Conservation (phyloP, 1,140 invertebrate genomes). For the Atta cephalotes region DNA sequence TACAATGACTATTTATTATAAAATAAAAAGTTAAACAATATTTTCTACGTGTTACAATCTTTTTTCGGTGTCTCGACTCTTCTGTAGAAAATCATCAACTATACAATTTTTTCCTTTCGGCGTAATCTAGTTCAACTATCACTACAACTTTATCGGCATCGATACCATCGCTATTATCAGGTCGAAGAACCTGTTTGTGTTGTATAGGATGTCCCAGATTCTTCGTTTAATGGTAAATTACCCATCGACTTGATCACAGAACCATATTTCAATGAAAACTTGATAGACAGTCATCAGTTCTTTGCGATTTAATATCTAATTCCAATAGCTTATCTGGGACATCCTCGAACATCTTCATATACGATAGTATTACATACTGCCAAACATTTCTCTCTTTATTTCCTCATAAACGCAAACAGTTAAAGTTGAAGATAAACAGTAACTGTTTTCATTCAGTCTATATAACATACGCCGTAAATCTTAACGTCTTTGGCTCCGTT, state of each 20-base stretch:
- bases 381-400: not conserved
- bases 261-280: not conserved
- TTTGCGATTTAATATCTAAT: not conserved
- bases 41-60: conserved; percentile 36
- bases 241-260: not conserved
- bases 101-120: conserved; percentile 46
- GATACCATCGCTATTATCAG: conserved; percentile 1
- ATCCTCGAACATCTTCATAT: not conserved
- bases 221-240: not conserved
- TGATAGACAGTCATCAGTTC: not conserved
- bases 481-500: conserved; percentile 51
- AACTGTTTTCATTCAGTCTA: conserved; percentile 26
- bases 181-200: conserved; percentile 29
- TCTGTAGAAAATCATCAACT: conserved; percentile 52
- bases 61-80: conserved; percentile 10
- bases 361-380: not conserved
- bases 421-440: conserved; percentile 22
- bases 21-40: conserved; percentile 65
- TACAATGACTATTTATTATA: conserved; percentile 71
- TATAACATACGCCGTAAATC: not conserved
- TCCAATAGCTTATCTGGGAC: conserved; percentile 12
- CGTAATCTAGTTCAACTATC: conserved; percentile 39
- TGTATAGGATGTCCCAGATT: not conserved
- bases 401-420: not conserved
- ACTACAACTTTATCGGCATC: conserved; percentile 12